These are phyloP conservation scores for Oreochromis tanganicae DNA, from an alignment of 2,113 vertebrate species.

Conservation along the genomic window DNA sequence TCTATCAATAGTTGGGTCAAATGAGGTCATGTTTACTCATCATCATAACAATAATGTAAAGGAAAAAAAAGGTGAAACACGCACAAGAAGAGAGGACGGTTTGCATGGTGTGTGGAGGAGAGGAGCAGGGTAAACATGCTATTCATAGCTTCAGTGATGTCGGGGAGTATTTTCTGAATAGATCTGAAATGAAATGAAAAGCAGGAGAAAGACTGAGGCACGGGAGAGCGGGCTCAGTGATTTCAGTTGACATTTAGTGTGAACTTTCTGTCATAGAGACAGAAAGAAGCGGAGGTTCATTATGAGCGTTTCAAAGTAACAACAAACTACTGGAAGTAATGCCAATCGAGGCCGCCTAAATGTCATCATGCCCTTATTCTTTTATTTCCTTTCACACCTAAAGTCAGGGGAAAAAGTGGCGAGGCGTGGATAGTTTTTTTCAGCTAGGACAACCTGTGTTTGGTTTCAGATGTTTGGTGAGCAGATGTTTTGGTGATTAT, in stretches of 20 bases:
- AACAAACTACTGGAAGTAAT: conserved; percentile 7
- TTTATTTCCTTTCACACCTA: not conserved
- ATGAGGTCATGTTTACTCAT: not conserved
- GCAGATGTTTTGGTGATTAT: not conserved
- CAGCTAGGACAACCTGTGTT: not conserved
- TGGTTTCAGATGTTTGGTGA: not conserved
- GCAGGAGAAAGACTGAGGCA: not conserved
- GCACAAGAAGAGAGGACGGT: not conserved
- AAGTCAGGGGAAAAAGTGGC: not conserved
- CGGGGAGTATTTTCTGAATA: not conserved
- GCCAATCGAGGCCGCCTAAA: conserved; percentile 2
- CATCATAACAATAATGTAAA: not conserved
- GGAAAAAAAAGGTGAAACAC: not conserved
- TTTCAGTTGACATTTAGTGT: conserved; percentile 28
- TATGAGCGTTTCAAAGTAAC: not conserved
- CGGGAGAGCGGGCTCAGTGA: not conserved
- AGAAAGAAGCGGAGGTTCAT: not conserved
- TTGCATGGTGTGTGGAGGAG: not conserved
- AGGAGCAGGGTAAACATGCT: not conserved
- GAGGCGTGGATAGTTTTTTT: not conserved
- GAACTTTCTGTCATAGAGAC: conserved; percentile 26
- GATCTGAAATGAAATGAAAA: not conserved
- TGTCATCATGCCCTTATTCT: conserved; percentile 10
- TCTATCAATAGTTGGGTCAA: not conserved
- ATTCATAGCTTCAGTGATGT: not conserved